Base-by-base conservation (phyloP, 2,797 vertebrate species). In the Pithecia hirsuta region DNA sequence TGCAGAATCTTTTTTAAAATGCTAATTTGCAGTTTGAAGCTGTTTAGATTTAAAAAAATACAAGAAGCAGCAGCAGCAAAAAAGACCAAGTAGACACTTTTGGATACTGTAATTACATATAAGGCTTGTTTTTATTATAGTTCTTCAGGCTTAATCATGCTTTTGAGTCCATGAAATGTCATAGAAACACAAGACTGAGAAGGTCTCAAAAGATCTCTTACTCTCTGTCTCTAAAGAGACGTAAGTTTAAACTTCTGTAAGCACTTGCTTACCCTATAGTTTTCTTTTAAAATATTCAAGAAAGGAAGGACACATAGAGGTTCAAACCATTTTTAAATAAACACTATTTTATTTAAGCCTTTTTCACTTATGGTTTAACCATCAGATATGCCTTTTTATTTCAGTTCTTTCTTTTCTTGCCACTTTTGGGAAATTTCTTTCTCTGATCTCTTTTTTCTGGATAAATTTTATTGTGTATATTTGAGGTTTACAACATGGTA, bases 101-200 rank as follows among this genome's bases (percentile, higher is more conserved):
- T 84, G 94, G 57, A 80, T 88, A 89, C 61, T 94, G 36, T 98
- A 98, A 98, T 98, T 98, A 97, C 39, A 97, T 19, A 2, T 72
- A 13, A 83, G 30, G 83, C 76, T 92, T 83, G 79, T 90, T 88
- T 97, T 96, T 70, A 83, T 97, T 97, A 97, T 39, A 96, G 91
- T 79, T 95, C 93, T 91, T 93, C 50, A 90, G 79, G 79, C 76
- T 88, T 70, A 36, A 83, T 95, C 96, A 95, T 57, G 48, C 89
- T 96, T 89, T 89, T 85, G 59, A 82, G 84, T 87, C 85, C 26
- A 76, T 67, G 52, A 95, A 96, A 95, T 97, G 95, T 96, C 96
- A 84, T 90, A 70, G 96, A 96, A 95, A 95, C 96, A 89, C 41
- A 94, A 84, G 78, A 84, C 61, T 67, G 39, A 94, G 86, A 84